Base-by-base conservation (phyloP, 2,797 vertebrate genomes). In the Naso thynnoides region DNA sequence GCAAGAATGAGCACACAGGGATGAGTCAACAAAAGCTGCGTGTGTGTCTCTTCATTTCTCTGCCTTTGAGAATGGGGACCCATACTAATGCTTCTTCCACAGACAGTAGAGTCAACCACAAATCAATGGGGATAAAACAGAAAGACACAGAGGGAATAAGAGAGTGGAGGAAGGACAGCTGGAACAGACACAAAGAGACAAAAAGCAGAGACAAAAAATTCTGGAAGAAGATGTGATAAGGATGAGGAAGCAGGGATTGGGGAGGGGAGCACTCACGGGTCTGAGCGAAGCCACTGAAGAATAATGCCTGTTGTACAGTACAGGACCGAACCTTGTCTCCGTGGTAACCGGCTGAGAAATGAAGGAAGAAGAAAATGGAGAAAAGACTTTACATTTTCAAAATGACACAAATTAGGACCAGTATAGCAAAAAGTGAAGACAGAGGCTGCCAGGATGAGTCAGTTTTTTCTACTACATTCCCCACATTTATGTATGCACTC, bases 221-320 rank as follows among this genome's bases (percentile, higher is more conserved):
- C 41, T 55, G 23, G 21, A 15, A 73, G 48, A 68, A n/a, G 61
- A 73, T 78, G 67, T 36, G 66, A 70, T 33, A 50, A 83, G 47
- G 57, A 71, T 36, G 54, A 79, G 31, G 54, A 72, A 52, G 47
- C 48, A 50, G 39, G 57, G 63, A 15, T 7, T 7, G 18, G 24
- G 1, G 53, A 24, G 39, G 3, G 19, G 56, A 14, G 50, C 69
- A 96, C 97, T 97, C 94, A 99, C 98, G 92, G 90, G 88, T 99
- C 97, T 71, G 98, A 97, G 82, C 96, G 97, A 44, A 99, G 97
- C 98, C 98, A 99, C 94, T 99, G 97, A 69, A 99, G 95, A 79
- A 99, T 97, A 89, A 99, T 98, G 87, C 97, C 97, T 39, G 97
- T 99, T 18, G 97, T 99, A 89, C 97, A 99, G 92, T 99, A 99